Evolutionary conservation across 2,113 vertebrate species (phyloP).

Genomic region (Variabilichromis moorii): DNA sequence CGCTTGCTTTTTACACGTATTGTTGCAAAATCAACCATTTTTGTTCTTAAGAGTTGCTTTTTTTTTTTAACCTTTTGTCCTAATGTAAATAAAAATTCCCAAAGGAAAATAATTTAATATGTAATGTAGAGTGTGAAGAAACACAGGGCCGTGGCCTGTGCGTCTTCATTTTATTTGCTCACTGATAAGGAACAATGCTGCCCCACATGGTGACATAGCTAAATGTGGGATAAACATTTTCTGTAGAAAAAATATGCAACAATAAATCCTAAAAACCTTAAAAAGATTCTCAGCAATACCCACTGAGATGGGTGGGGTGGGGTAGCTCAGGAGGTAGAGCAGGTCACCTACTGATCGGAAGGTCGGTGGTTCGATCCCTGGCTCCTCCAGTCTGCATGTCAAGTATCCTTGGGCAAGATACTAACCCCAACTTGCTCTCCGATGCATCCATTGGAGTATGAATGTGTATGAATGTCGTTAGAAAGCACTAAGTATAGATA

Average conservation of each 20-base stretch:
- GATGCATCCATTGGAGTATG: too few species aligned
- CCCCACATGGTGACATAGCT: background rate
- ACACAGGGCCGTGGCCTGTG: background rate
- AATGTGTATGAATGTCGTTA: too few species aligned
- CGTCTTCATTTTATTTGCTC: background rate
- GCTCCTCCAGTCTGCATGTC: too few species aligned
- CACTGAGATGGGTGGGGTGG: too few species aligned
- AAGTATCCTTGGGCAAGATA: too few species aligned
- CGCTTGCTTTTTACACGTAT: background rate
- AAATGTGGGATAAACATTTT: background rate
- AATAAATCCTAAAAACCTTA: background rate
- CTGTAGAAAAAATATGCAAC: background rate
- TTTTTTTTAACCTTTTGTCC: background rate
- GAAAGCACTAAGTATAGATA: too few species aligned
- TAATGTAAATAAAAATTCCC: background rate
- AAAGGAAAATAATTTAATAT: background rate
- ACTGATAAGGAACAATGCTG: background rate
- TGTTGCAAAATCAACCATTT: background rate
- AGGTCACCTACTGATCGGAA: too few species aligned
- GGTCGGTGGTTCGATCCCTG: too few species aligned
- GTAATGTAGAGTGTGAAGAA: background rate
- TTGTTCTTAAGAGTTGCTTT: background rate
- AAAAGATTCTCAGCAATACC: background rate
- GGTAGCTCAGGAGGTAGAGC: too few species aligned
- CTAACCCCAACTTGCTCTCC: too few species aligned